Evolutionary conservation across 2,888 invertebrate species (phyloP).

Genomic region (Microctonus aethiopoides): DNA sequence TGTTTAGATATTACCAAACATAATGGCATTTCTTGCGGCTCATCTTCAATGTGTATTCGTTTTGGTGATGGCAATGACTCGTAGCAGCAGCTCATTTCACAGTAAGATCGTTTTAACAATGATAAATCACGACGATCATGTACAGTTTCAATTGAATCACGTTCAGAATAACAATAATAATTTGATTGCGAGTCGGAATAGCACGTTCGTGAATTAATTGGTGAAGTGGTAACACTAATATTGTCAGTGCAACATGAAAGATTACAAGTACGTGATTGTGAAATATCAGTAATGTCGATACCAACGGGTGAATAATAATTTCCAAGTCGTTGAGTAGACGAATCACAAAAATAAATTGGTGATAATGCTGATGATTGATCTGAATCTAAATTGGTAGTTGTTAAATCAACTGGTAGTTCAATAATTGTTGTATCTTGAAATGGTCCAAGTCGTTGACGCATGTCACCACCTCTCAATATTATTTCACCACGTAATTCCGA

Average conservation of each 20-base stretch:
- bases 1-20: conserved; percentile 65
- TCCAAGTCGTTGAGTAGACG: conserved; percentile 39
- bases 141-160: conserved; percentile 42
- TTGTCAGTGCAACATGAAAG: conserved; percentile 55
- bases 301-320: conserved; percentile 43
- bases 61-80: conserved; percentile 49
- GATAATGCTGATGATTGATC: conserved; percentile 46
- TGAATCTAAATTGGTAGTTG: conserved; percentile 47
- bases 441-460: conserved; percentile 63
- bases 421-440: conserved; percentile 43
- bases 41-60: conserved; percentile 49
- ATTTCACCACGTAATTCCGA: conserved; percentile 63
- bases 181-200: conserved; percentile 46
- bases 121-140: conserved; percentile 7
- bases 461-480: conserved; percentile 55
- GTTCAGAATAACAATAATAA: conserved; percentile 53
- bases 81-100: conserved; percentile 52
- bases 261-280: conserved; percentile 45
- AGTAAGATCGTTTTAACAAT: conserved; percentile 48
- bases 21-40: conserved; percentile 64
- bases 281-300: conserved; percentile 8
- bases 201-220: conserved; percentile 47
- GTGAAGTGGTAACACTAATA: conserved; percentile 36
- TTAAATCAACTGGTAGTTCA: conserved; percentile 60
- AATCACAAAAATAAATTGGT: conserved; percentile 50